phyloP scores from a whole-genome alignment of 2,797 vertebrate genomes.

The Pelochelys cantorii region DNA sequence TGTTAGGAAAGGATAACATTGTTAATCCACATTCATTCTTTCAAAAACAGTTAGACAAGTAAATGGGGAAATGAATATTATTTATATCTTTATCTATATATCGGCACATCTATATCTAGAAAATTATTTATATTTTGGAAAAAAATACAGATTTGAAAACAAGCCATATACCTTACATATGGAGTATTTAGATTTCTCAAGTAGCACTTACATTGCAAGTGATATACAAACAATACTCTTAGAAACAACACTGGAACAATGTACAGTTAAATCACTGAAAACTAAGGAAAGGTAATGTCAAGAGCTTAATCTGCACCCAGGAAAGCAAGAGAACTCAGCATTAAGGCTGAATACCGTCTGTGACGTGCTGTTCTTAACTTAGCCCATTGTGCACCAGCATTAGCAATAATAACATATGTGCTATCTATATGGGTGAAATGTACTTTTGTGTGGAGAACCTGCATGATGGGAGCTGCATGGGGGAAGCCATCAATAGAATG shows the following conservation, averaged over 20 bases:
- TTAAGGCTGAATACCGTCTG: slow-evolving; percentile 56
- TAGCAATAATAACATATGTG: slow-evolving; percentile 23
- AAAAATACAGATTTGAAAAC: slow-evolving; percentile 70
- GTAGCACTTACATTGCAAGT: slow-evolving; percentile 81
- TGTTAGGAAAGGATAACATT: slow-evolving; percentile 86
- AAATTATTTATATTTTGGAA: slow-evolving; percentile 61
- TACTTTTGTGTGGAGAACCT: slow-evolving; percentile 46
- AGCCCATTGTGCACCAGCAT: slow-evolving; percentile 64
- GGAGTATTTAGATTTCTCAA: slow-evolving; percentile 77
- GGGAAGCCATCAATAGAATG: slow-evolving; percentile 51
- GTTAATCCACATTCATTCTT: slow-evolving; percentile 86
- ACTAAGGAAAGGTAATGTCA: slow-evolving; percentile 58
- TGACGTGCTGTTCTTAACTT: slow-evolving; percentile 75
- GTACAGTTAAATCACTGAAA: slow-evolving; percentile 71
- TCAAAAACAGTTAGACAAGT: slow-evolving; percentile 85
- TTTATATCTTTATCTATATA: slow-evolving; percentile 64
- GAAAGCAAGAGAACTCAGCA: slow-evolving; percentile 25
- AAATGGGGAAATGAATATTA: slow-evolving; percentile 81
- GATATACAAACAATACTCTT: slow-evolving; percentile 76
- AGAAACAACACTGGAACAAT: slow-evolving; percentile 68
- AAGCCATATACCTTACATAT: slow-evolving; percentile 58
- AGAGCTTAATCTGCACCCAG: slow-evolving; percentile 60
- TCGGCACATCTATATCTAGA: slow-evolving; percentile 64
- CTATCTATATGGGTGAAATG: slow-evolving; percentile 31
- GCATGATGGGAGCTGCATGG: slow-evolving; percentile 46